phyloP scores from a whole-genome alignment of 2,113 vertebrate species.

The Lycaon pictus region DNA sequence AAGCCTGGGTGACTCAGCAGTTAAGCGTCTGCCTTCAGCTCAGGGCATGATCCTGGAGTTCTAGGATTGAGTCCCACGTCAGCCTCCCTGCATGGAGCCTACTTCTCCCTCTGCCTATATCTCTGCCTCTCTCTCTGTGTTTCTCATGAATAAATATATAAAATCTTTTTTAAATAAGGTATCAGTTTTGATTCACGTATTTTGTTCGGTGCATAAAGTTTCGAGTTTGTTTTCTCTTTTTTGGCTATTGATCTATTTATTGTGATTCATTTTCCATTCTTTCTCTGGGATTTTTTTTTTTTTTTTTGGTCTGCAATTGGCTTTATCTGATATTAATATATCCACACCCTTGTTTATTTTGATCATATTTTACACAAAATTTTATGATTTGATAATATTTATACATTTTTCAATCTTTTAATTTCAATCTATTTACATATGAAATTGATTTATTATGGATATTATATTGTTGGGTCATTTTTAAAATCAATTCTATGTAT shows the following conservation, averaged over 20 bases:
- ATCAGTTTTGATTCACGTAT: not conserved
- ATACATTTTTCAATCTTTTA: not conserved
- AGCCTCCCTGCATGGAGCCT: no score
- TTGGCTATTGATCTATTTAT: not conserved
- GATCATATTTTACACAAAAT: not conserved
- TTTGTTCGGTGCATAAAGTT: not conserved
- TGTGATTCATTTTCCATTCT: not conserved
- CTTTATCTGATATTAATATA: not conserved
- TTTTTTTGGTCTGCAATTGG: not conserved
- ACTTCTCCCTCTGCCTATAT: no score
- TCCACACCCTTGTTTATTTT: not conserved
- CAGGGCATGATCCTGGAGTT: no score
- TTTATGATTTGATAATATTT: no score
- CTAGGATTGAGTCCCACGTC: no score
- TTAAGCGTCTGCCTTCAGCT: no score
- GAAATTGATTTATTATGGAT: not conserved
- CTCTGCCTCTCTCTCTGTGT: no score
- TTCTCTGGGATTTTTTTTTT: not conserved
- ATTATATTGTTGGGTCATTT: not conserved
- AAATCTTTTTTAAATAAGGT: no score
- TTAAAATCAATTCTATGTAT: not conserved
- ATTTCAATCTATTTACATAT: not conserved
- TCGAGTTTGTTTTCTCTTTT: not conserved
- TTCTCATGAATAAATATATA: no score
- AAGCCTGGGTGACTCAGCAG: no score